Base-by-base conservation (phyloP, 2,797 vertebrate genomes). In the Falco biarmicus region DNA sequence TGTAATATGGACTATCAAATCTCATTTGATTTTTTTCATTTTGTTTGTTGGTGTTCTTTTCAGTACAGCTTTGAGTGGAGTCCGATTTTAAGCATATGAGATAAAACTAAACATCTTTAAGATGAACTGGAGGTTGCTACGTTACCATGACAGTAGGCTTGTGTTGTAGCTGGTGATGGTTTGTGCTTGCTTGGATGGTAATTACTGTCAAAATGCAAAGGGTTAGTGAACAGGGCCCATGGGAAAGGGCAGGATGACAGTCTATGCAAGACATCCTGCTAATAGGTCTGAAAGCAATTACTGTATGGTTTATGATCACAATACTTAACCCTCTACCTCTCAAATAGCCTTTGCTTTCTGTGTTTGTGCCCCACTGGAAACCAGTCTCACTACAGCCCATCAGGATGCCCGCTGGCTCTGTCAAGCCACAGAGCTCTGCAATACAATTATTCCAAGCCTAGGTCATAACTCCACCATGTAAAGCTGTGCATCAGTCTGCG, bases 231-330 rank as follows among this genome's bases (percentile, higher is more conserved):
- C 86, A 94, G 95, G 95, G 81, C 97, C 96, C 96, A 80, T 15
- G 90, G 97, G 96, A 93, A 96, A 97, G 97, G 97, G 96, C 96
- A 97, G 92, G 65, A 96, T 97, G 97, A 98, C 97, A 97, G 94
- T 93, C 89, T 83, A 92, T 65, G 86, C 88, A 91, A 94, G 93
- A 96, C 95, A 96, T 96, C 89, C 93, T 86, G 95, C 93, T 97
- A 97, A 98, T 89, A 95, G 97, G 93, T 95, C 95, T 94, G 96
- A 96, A 93, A 96, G 81, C 96, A 98, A 97, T 96, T 96, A 97
- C 70, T 93, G 66, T 87, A 93, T 89, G 96, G 84, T 96, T 96
- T 92, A 84, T 96, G 96, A 96, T 96, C 97, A 97, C 93, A 92
- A 48, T 14, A 43, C 50, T 96, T 97, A 97, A 97, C 95, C 97